Base-by-base conservation (phyloP, 2,888 invertebrate genomes). In the Heteropelma amictum region DNA sequence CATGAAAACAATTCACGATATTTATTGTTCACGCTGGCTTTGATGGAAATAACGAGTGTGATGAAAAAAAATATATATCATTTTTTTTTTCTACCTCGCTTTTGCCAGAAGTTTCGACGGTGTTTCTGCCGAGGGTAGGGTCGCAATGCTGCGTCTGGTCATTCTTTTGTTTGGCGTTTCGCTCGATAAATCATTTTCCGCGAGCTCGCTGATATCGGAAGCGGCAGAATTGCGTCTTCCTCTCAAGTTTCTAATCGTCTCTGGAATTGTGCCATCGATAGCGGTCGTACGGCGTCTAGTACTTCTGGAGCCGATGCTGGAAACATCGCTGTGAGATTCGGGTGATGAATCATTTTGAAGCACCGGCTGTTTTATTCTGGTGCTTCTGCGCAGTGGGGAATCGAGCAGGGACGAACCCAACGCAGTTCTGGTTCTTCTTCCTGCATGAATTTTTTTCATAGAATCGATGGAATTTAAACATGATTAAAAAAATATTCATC, bases 371-470 rank as follows among this genome's bases (percentile, higher is more conserved):
- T 77, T 82, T 23, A 71, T 80, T 73, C 85, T 79, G 2, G 76
- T 78, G 42, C 85, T 85, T 1, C 85, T 82, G 7, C 85, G 82
- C 23, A 84, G 56, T 3, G 85, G 83, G 4, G 84, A 84, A 73
- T 83, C 81, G 6, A 77, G 56, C 1, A 72, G 51, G 2, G 69
- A 35, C 2, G 72, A 51, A 5, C 40, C 58, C 3, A 67, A 10
- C 1, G 64, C 14, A 1, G 61, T 56, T 61, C 82, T 80, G 2
- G 79, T 76, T 65, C 33, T 79, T 8, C 79, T 79, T 51, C 75
- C 82, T 83, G 33, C 40, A 10, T 35, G 7, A 21, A 47, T 14
- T 26, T 51, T 10, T 0, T 23, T 2, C 5, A 10, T 21, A 4
- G 14, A 0, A 12, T 8, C 3, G 12, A 14, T 49, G 2, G 14